These are phyloP conservation scores for Fopius arisanus DNA, from an alignment of 1,140 invertebrate species.

Conservation along the genomic window DNA sequence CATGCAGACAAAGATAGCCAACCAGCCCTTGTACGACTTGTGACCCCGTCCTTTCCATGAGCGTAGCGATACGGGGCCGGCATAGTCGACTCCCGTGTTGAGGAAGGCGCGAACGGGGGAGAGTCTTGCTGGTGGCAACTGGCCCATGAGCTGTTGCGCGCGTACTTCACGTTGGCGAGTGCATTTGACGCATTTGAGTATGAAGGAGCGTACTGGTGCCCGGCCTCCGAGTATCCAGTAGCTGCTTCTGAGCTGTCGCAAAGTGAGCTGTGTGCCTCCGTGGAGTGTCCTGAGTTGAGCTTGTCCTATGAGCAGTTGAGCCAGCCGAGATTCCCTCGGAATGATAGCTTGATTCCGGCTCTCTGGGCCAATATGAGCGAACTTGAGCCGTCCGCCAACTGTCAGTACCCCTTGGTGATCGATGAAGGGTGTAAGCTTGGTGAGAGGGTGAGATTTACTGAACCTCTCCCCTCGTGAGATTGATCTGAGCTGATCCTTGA, in stretches of 20 bases:
- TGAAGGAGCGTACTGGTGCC: slow-evolving; percentile 19
- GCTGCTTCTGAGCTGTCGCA: slow-evolving; percentile 34
- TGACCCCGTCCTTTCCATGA: too few relatives aligned
- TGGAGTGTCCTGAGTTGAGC: slow-evolving; percentile 42
- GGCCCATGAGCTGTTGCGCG: slow-evolving; percentile 44
- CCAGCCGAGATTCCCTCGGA: slow-evolving; percentile 27
- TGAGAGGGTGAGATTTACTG: not conserved
- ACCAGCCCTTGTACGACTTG: too few relatives aligned
- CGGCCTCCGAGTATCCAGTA: slow-evolving; percentile 42
- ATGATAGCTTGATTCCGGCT: slow-evolving; percentile 46
- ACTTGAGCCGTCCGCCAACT: slow-evolving; percentile 17
- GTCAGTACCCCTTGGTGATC: not conserved
- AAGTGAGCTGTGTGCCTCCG: too few relatives aligned
- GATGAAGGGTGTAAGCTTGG: not conserved
- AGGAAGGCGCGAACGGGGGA: slow-evolving; percentile 41
- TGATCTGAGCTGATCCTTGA: too few relatives aligned
- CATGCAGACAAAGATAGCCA: too few relatives aligned
- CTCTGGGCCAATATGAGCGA: too few relatives aligned
- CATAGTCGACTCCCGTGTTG: too few relatives aligned
- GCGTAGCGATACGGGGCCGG: too few relatives aligned
- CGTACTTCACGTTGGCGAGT: not conserved
- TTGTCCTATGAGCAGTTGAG: slow-evolving; percentile 40
- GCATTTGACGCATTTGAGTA: slow-evolving; percentile 39
- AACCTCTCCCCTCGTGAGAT: too few relatives aligned
- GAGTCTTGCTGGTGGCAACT: slow-evolving; percentile 44